Percentiles rank a stretch among this genome's conserved stretches.
Evolutionary conservation across 2,113 vertebrate species (phyloP).

Genomic region (Amblyopsis rosae): DNA sequence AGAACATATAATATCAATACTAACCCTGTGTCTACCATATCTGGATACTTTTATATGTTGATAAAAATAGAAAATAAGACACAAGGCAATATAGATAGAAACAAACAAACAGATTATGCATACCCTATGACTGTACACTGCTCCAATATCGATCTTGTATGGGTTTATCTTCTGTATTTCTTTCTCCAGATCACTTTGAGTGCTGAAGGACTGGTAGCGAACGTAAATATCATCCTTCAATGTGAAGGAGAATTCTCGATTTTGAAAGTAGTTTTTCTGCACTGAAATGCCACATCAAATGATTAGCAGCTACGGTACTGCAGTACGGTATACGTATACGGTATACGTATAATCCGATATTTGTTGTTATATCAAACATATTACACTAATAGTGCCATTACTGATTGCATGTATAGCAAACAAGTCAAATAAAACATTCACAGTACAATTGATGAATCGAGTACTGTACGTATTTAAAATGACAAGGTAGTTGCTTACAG

Average conservation of each 20-base stretch:
- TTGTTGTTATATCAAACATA: neutral
- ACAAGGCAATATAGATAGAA: neutral
- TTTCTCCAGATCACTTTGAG: slow-evolving; percentile 89
- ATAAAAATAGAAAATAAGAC: neutral
- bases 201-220: slow-evolving; percentile 91
- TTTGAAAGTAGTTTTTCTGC: slow-evolving; percentile 91
- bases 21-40: neutral
- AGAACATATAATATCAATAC: slow-evolving; percentile 19
- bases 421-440: neutral
- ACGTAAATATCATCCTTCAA: slow-evolving; percentile 94
- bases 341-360: neutral
- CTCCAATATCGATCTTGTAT: slow-evolving; percentile 95
- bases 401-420: too few species aligned
- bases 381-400: neutral
- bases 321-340: neutral
- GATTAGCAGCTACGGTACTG: neutral
- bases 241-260: slow-evolving; percentile 96
- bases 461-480: neutral
- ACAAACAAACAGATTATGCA: slow-evolving; percentile 13
- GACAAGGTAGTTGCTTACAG: neutral
- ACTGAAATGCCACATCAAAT: slow-evolving; percentile 55
- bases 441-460: too few species aligned
- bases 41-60: neutral
- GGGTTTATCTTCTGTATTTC: slow-evolving; percentile 93
- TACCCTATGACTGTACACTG: slow-evolving; percentile 91